These are phyloP conservation scores for Gallinago undulata DNA, from an alignment of 2,113 vertebrate species.

Conservation along the genomic window DNA sequence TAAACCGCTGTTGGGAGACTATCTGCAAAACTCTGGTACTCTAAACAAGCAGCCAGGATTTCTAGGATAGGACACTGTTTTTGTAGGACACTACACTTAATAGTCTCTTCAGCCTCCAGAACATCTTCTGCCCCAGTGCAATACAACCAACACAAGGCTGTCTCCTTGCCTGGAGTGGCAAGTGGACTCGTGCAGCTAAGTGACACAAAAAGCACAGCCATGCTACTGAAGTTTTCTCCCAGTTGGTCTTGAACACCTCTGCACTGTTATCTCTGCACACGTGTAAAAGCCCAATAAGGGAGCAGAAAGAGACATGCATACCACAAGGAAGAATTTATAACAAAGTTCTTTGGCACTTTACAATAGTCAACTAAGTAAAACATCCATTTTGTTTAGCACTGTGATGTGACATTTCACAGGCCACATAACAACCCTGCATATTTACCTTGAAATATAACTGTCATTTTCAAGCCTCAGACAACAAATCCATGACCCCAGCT, in stretches of 20 bases:
- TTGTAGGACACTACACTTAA: background rate
- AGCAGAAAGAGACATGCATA: background rate
- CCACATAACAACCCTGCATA: background rate
- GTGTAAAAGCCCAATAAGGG: background rate
- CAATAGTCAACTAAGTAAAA: constrained; percentile 34
- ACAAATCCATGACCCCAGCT: background rate
- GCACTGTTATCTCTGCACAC: rapidly evolving
- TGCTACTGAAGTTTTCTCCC: background rate
- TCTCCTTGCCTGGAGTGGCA: background rate
- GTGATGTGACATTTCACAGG: background rate
- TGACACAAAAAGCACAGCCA: background rate
- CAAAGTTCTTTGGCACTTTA: background rate
- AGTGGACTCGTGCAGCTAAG: background rate
- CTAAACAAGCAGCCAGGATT: background rate
- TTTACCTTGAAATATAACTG: background rate
- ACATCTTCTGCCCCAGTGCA: background rate
- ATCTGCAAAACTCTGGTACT: background rate
- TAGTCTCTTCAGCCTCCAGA: background rate
- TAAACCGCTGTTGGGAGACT: background rate
- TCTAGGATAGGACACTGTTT: background rate
- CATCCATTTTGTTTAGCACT: background rate
- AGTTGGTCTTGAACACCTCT: background rate
- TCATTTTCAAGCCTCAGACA: background rate
- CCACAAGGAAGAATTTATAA: constrained; percentile 19
- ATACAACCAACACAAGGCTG: background rate